Base-by-base conservation (phyloP, 1,140 invertebrate genomes). In the Drosophila kohkoa region DNA sequence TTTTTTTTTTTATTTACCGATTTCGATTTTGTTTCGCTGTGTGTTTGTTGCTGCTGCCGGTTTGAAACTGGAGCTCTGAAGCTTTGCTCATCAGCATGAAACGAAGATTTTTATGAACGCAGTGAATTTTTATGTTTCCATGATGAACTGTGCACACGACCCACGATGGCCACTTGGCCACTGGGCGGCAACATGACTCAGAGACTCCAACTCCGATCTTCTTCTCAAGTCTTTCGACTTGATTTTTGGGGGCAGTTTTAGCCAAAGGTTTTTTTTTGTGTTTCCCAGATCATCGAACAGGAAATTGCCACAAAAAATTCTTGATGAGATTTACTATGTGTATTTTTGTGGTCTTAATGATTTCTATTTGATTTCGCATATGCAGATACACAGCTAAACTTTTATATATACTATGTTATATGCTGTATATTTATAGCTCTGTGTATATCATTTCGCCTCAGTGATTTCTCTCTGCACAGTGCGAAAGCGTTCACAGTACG, bases 101-200 rank as follows among this genome's bases (percentile, higher is more conserved):
- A 89, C 77, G 85, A 81, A 85, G 81, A 85, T 85, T 89, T 75
- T 86, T 83, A 86, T 65, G 81, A 86, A 89, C 81, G 85, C 85
- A 89, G 85, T 89, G 85, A 89, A 89, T 89, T 89, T 89, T 89
- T 89, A 89, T 89, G 85, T 89, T 89, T 62, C 81, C 66, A 89
- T 85, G 85, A 89, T 89, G 85, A 89, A 89, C 85, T 89, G 81
- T 85, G 85, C 85, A 88, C 83, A 87, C 83, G 80, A 66, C 74
- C 79, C 68, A 58, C n/a, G 20, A 38, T 8, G 16, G 70, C 59
- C 52, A 55, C 52, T 38, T 51, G 25, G 57, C 51, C 77, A 77
- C 74, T 77, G 80, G 79, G 81, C 81, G 81, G 81, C 81, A 89
- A 87, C 80, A 88, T 87, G 83, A 87, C 80, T 87, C 85, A 86